Conservation (phyloP, 1,140 invertebrate genomes). For the Ectropis grisescens region DNA sequence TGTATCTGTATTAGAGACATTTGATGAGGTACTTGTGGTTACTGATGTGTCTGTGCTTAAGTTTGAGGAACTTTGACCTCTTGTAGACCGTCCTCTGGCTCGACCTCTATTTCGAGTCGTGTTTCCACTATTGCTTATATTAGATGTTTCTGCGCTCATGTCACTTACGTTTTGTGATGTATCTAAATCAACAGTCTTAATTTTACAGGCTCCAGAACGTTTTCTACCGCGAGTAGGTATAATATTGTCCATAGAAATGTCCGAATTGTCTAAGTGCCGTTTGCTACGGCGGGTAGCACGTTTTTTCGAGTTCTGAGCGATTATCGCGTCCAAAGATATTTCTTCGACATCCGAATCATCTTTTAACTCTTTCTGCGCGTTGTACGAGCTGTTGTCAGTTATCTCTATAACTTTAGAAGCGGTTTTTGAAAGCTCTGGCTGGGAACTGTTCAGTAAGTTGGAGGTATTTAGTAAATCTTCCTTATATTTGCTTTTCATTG, state of each 20-base stretch:
- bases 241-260: not conserved
- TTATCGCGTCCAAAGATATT: conserved; percentile 6
- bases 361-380: no score
- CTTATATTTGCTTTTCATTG: conserved; percentile 23
- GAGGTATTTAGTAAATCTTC: conserved; percentile 17
- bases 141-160: not conserved
- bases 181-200: no score
- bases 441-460: conserved; percentile 10
- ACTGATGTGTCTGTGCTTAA: no score
- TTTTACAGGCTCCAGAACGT: no score
- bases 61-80: not conserved
- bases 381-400: no score
- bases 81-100: conserved; percentile 4
- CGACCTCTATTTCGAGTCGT: conserved; percentile 5
- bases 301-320: not conserved
- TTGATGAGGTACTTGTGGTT: no score
- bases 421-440: no score
- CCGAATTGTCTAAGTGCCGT: not conserved
- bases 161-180: not conserved
- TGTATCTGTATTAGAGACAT: no score
- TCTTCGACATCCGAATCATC: conserved; percentile 3
- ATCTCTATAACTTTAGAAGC: no score
- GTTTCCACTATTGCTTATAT: no score
- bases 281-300: not conserved
- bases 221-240: not conserved